Conservation (phyloP, 1,140 invertebrate species). For the Dendrolimus kikuchii region DNA sequence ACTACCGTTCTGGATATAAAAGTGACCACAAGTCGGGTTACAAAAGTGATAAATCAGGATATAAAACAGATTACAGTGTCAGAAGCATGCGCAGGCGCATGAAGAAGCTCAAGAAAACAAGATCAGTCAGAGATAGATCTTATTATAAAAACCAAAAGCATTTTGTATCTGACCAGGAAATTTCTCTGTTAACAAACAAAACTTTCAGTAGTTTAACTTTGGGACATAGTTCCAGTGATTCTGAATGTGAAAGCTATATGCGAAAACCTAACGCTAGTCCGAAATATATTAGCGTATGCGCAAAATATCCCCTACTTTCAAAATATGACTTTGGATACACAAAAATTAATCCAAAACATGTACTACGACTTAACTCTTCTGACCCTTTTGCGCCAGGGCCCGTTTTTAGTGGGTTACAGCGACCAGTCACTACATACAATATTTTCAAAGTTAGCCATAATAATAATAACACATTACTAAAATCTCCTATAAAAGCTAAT, state of each 20-base stretch:
- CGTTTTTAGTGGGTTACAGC: conserved; percentile 62
- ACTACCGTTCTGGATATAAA: conserved; percentile 73
- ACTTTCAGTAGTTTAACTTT: conserved; percentile 65
- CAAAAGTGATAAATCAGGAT: conserved; percentile 74
- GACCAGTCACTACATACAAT: conserved; percentile 57
- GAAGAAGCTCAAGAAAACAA: conserved; percentile 69
- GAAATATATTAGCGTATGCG: conserved; percentile 59
- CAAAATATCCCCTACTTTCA: conserved; percentile 53
- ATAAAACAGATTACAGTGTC: conserved; percentile 74
- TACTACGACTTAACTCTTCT: conserved; percentile 51
- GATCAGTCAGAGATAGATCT: conserved; percentile 67
- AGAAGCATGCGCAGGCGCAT: conserved; percentile 68
- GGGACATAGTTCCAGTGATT: conserved; percentile 66
- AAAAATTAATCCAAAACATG: conserved; percentile 47
- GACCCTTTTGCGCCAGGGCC: conserved; percentile 69
- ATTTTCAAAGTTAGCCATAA: conserved; percentile 65
- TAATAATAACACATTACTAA: conserved; percentile 57
- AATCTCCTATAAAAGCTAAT: conserved; percentile 45
- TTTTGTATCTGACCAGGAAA: conserved; percentile 71
- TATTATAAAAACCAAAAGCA: conserved; percentile 72
- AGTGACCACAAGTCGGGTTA: conserved; percentile 75
- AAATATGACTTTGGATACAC: conserved; percentile 56
- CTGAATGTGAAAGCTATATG: conserved; percentile 61
- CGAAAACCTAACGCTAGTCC: conserved; percentile 54
- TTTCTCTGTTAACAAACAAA: conserved; percentile 63